Evolutionary conservation across 2,888 invertebrate species (phyloP), one percentile per base, ranked within the genome.

Genomic region (Agrypnus murinus): DNA sequence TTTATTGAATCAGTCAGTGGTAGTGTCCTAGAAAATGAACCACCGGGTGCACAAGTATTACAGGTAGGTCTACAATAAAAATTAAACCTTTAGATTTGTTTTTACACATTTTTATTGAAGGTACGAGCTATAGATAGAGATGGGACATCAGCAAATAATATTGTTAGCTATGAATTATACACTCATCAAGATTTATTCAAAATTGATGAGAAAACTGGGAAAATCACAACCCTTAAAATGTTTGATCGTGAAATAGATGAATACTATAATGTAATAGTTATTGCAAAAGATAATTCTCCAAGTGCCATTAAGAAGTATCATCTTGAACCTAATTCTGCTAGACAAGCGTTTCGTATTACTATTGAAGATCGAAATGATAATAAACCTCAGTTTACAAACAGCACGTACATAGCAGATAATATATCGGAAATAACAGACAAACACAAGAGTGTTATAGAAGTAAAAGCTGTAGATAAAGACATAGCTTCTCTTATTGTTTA

Each of bases 301-400:
- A 97, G 97, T 9, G 94, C 94, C 32, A 73, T 84, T 31, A 84
- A 93, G 40, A 89, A 86, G 59, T 86, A 86, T 48, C 89, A 87
- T 34, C 90, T 89, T 0, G 87, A 92, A 79, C 95, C 92, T 62
- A 96, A 96, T 84, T 89, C 88, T 53, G 90, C 90, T 1, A 91
- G 92, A 77, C 95, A 95, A 85, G 93, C 93, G 62, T 95, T 97
- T 82, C 90, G 93, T 76, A 96, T 98, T 79, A 93, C 93, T 81
- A 97, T 99, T 46, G 96, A 95, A 17, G 99, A 99, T 86, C 95
- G 95, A 82, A 99, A 99, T 84, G 99, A 99, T 85, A 98, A 99
- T 84, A 90, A 92, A 15, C 99, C 99, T 0, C 90, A 91, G 78
- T 99, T 99, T 83, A 92, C 92, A n/a, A 89, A 93, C 81, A 85